Base-by-base conservation (phyloP, 2,113 vertebrate genomes). In the Merops nubicus region DNA sequence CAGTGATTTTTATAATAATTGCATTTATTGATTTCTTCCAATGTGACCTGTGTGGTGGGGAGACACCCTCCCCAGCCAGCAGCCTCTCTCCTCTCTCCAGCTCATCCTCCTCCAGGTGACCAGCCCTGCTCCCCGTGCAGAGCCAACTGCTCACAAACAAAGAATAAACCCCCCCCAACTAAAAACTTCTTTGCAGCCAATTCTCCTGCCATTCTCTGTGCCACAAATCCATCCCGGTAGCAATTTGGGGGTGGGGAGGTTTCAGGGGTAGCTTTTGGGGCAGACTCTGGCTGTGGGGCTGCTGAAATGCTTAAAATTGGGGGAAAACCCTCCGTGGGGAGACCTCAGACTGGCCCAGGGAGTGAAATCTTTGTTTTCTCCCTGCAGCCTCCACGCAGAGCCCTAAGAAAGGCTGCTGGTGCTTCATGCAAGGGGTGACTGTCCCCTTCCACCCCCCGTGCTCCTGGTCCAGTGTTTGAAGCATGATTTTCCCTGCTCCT, bases 11-110 rank as follows among this genome's bases (percentile, higher is more conserved):
- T 36, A 8, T 48, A 53, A 43, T 76, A 43, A 94, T 65, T 84
- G 76, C 76, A 21, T 89, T 48, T 45, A 96, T 94, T 69, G 84
- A 92, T 95, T 84, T 57, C 40, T 73, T 69, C 76, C 72, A 80
- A 23, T 28, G 86, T 91, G 89, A 83, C 53, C 79, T 31, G 62
- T 9, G 85, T 0, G 7, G 78, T 78, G 1, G 6, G 91, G 18
- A n/a, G n/a, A n/a, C 26, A 3, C 28, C 25, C 47, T 18, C 17
- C 56, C 51, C n/a, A 13, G 15, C 8, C 12, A 9, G 43, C 8
- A 1, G 0, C 33, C 64, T 40, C 2, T 0, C 9, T 48, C 1
- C 7, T 7, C 17, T 28, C 65, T 14, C 26, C 13, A 2, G 47
- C 29, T 7, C 23, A 12, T 18, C 73, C 11, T 0, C 25, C 45